These are phyloP conservation scores for Pterocles burchelli DNA, from an alignment of 2,113 vertebrate species.

Conservation along the genomic window DNA sequence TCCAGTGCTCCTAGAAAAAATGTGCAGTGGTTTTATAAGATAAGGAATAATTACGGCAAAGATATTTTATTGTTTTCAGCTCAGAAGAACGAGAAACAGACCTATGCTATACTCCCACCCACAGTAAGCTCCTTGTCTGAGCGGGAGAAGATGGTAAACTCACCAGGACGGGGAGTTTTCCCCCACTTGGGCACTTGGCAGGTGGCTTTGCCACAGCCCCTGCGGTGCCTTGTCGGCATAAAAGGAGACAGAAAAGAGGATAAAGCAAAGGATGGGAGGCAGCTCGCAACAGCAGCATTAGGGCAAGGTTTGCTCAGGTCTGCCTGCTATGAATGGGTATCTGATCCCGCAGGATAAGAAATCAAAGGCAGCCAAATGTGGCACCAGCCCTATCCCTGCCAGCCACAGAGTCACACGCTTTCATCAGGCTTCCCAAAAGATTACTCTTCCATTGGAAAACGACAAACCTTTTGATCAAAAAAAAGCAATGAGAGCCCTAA, in stretches of 20 bases:
- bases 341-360: neutral
- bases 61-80: neutral
- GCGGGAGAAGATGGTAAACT: neutral
- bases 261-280: neutral
- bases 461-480: slow-evolving; percentile 12
- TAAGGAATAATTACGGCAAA: neutral
- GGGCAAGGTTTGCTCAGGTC: neutral
- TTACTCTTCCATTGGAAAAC: neutral
- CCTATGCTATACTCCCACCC: neutral
- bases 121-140: neutral
- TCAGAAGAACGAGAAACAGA: neutral
- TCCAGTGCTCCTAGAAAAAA: neutral
- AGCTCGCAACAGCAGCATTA: neutral
- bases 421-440: slow-evolving; percentile 37
- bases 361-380: slow-evolving; percentile 24
- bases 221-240: neutral
- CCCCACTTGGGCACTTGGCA: neutral
- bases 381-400: neutral
- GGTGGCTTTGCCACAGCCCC: fast-evolving
- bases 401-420: neutral
- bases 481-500: neutral
- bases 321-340: neutral
- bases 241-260: neutral
- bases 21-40: neutral
- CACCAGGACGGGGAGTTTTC: neutral